Base-by-base conservation (phyloP, 1,140 invertebrate genomes). In the Argopecten irradians region DNA sequence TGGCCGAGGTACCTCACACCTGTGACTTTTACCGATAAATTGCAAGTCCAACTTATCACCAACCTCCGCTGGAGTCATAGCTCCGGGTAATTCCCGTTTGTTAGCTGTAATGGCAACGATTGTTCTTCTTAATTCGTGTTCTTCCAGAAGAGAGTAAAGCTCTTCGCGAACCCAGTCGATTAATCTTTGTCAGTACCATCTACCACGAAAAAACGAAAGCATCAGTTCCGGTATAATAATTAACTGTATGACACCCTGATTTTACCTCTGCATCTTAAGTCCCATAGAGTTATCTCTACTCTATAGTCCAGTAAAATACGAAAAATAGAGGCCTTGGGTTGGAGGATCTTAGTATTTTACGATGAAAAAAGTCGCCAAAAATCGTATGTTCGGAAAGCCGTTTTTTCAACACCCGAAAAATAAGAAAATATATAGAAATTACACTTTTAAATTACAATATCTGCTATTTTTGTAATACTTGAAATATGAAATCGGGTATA, bases 181-280 rank as follows among this genome's bases (percentile, higher is more conserved):
- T 83, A 34, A 14, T 84, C 88, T 13, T 14, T 83, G 82, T 89
- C 82, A 83, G 2, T 35, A 84, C 88, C 34, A n/a, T 89, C 88
- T 0, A 86, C 13, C 34, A 90, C 83, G 82, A n/a, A n/a, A 84
- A 90, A 2, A 90, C 86, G 8, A 90, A 22, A 1, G 34, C 86
- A 33, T 87, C 8, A 89, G 97, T 97, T 92, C 98, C 98, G 92
- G 98, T 98, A 93, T 98, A 99, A 95, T 99, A 99, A 96, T 99
- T 99, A 98, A 96, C 98, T 97, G 98, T 98, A 98, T 93, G 98
- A 95, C 93, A 97, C 97, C 95, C 98, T 96, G 93, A 99, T 98
- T 96, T 98, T 99, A 94, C 98, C 98, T 95, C 99, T 97, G 95
- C 98, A 98, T 95, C 98, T 98, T 83, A 98, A 97, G 96, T 98